These are phyloP conservation scores for Scleropages formosus DNA, from an alignment of 2,797 vertebrate species.

Conservation along the genomic window DNA sequence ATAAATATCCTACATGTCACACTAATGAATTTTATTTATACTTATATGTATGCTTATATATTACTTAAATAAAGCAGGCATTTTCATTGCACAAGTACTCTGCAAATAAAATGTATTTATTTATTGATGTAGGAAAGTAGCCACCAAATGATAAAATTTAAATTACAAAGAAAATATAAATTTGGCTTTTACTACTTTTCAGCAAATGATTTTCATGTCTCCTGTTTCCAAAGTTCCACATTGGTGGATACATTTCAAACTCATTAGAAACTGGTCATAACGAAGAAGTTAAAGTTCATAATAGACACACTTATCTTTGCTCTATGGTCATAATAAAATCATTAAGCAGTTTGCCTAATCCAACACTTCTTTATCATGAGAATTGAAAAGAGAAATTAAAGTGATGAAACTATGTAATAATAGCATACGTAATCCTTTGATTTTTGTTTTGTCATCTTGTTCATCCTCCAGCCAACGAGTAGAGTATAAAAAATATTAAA, in stretches of 20 bases:
- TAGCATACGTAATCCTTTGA: constrained; percentile 17
- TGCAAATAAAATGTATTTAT: too few relatives aligned
- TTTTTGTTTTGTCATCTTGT: background rate
- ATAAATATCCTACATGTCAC: too few relatives aligned
- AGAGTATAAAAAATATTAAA: background rate
- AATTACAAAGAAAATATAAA: too few relatives aligned
- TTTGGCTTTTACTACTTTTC: too few relatives aligned
- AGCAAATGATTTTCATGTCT: background rate
- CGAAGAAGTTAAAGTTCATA: constrained; percentile 25
- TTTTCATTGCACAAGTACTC: background rate
- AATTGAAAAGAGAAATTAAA: constrained; percentile 10
- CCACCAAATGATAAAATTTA: too few relatives aligned
- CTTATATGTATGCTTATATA: background rate
- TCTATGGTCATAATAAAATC: constrained; percentile 20
- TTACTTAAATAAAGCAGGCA: too few relatives aligned
- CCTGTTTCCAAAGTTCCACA: background rate
- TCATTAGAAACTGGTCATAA: constrained; percentile 21
- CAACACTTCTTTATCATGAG: constrained; percentile 11
- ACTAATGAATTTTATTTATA: background rate
- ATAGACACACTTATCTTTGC: constrained; percentile 21
- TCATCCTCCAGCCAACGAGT: constrained; percentile 14
- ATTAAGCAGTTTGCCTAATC: constrained; percentile 18
- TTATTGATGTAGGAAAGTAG: too few relatives aligned
- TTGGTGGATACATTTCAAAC: constrained; percentile 16
- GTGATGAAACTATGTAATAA: constrained; percentile 24